Evolutionary conservation across 2,888 invertebrate genomes (phyloP), one percentile per base, ranked within the genome.

Genomic region (Tolmerus cingulatus): DNA sequence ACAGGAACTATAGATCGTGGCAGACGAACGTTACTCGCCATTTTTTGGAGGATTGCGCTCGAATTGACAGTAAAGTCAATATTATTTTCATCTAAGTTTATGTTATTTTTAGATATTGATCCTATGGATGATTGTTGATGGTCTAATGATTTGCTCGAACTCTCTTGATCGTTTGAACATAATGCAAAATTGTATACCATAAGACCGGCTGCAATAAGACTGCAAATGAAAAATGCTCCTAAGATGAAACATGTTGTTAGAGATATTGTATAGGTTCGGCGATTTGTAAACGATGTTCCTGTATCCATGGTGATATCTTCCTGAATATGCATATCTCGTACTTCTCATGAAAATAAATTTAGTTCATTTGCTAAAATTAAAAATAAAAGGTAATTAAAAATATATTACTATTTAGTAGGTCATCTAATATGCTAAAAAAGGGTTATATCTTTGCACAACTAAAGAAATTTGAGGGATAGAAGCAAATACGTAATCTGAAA

Each of bases 121-220:
- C 19, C 51, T 74, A 57, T 78, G 2, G 34, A 57, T 43, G 78
- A n/a, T 55, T 79, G 77, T 55, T 88, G 77, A 84, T 88, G 87
- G 27, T 88, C 82, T 79, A 87, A 88, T 14, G 87, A 74, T 16
- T 87, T 86, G 40, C 43, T 87, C 79, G 76, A 86, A 34, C 84
- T 19, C 8, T 89, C 88, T 81, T 89, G 81, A 19, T 93, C 92
- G 86, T 93, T 93, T 1, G 94, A 94, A 89, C 96, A 96, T 0
- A 95, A 94, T 19, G 96, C 95, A 90, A 96, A 95, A 92, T 96
- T 96, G 91, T 96, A 96, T 30, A 96, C 96, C 89, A 97, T 92
- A 46, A 97, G 94, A 8, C 96, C 96, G 2, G 96, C 96, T 74
- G 95, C 95, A 37, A 96, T 93, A 81, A 96, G 91, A 9, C 95